These are phyloP conservation scores for Nannospalax galili DNA, from an alignment of 2,113 vertebrate species.

Conservation along the genomic window DNA sequence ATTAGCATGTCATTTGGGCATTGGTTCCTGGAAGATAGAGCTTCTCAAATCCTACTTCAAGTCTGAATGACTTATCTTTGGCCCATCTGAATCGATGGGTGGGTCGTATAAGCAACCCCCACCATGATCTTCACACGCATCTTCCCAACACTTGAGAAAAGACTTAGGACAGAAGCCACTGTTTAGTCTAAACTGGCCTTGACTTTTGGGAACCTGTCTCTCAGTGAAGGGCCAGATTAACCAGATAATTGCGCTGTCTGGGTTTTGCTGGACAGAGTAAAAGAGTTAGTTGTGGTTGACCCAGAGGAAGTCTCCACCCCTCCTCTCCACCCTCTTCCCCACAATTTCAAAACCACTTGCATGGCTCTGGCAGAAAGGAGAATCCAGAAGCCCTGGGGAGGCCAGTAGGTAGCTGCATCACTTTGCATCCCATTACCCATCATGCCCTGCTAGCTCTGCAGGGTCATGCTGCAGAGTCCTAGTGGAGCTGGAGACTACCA, in stretches of 20 bases:
- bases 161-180: conserved; percentile 54
- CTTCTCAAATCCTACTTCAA: background rate
- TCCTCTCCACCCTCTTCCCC: conserved; percentile 49
- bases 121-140: conserved; percentile 25
- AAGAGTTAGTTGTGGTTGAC: conserved; percentile 72
- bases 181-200: conserved; percentile 75
- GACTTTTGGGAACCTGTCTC: conserved; percentile 57
- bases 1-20: conserved; percentile 42
- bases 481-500: background rate
- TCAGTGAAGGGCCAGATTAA: conserved; percentile 64
- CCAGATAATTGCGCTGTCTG: conserved; percentile 73
- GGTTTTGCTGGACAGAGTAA: conserved; percentile 63
- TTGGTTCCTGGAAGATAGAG: background rate
- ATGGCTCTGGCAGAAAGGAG: background rate
- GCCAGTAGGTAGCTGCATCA: background rate
- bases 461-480: background rate
- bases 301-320: conserved; percentile 51
- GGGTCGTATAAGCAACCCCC: background rate
- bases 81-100: background rate
- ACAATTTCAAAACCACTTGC: conserved; percentile 51
- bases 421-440: conserved; percentile 52
- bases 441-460: conserved; percentile 46
- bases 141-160: background rate
- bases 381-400: conserved; percentile 46
- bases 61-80: background rate